phyloP scores from a whole-genome alignment of 1,140 invertebrate genomes.

The Chironomus striatipennis region DNA sequence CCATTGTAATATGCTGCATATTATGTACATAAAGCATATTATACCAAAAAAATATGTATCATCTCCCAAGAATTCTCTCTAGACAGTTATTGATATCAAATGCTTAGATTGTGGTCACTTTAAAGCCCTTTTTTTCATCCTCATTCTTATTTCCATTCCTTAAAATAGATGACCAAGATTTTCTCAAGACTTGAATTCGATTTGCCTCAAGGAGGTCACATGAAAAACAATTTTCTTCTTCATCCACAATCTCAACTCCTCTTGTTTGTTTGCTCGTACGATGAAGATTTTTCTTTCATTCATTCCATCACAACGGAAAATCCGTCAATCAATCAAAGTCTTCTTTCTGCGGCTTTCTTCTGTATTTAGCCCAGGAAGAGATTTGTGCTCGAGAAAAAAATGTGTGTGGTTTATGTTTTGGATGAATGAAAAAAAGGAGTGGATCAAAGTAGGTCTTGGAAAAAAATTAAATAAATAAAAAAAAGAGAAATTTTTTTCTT shows the following conservation, averaged over 20 bases:
- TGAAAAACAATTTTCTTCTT: not conserved
- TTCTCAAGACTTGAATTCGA: not conserved
- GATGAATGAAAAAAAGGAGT: not conserved
- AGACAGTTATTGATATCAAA: too few species aligned
- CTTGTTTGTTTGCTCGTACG: too few species aligned
- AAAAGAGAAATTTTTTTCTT: not conserved
- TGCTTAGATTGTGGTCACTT: too few species aligned
- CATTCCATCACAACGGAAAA: constrained; percentile 7
- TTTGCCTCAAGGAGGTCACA: not conserved
- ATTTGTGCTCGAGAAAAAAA: not conserved
- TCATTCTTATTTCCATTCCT: too few species aligned
- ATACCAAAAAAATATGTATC: too few species aligned
- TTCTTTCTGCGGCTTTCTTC: not conserved
- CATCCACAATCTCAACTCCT: too few species aligned
- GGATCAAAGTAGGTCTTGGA: not conserved
- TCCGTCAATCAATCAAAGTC: constrained; percentile 12
- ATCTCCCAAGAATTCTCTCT: too few species aligned
- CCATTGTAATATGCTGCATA: too few species aligned
- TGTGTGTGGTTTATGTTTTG: not conserved
- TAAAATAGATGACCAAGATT: not conserved
- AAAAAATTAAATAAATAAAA: too few species aligned
- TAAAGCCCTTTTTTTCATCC: too few species aligned
- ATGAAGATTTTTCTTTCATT: not conserved
- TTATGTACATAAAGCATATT: too few species aligned
- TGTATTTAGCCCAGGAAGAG: not conserved